Evolutionary conservation across 2,113 vertebrate species (phyloP).

Genomic region (Clinocottus analis): DNA sequence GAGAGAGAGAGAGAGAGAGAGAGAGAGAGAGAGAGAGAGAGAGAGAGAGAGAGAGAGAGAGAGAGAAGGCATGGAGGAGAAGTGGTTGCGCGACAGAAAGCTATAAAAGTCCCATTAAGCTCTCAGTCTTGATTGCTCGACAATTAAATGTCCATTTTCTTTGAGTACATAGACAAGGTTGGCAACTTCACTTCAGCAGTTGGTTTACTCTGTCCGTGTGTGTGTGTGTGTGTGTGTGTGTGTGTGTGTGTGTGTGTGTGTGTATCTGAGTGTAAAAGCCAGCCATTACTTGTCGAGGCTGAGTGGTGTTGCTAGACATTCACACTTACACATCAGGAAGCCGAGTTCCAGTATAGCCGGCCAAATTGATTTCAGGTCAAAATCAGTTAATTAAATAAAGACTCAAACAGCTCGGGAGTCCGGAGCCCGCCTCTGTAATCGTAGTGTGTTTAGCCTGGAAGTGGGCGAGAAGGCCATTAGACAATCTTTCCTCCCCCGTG

Average conservation of each 20-base stretch:
- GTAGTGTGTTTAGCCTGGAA: constrained; percentile 19
- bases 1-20: constrained; percentile 6
- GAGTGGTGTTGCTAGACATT: constrained; percentile 35
- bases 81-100: constrained; percentile 54
- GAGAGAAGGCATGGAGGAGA: constrained; percentile 22
- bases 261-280: constrained; percentile 29
- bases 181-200: constrained; percentile 54
- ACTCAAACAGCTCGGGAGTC: constrained; percentile 32
- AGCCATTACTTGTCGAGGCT: constrained; percentile 51
- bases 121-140: constrained; percentile 76
- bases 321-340: constrained; percentile 39
- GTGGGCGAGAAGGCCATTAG: not conserved
- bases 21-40: constrained; percentile 3
- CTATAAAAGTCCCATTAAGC: constrained; percentile 77
- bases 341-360: constrained; percentile 38
- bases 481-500: constrained; percentile 12
- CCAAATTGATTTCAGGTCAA: constrained; percentile 64
- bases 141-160: constrained; percentile 80
- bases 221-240: constrained; percentile 5
- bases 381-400: constrained; percentile 65
- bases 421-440: constrained; percentile 22
- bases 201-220: constrained; percentile 33
- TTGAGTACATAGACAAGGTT: constrained; percentile 61
- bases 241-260: constrained; percentile 1
- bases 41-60: constrained; percentile 11